Base-by-base conservation (phyloP, 1,140 invertebrate species). In the Neoseiulus cucumeris region DNA sequence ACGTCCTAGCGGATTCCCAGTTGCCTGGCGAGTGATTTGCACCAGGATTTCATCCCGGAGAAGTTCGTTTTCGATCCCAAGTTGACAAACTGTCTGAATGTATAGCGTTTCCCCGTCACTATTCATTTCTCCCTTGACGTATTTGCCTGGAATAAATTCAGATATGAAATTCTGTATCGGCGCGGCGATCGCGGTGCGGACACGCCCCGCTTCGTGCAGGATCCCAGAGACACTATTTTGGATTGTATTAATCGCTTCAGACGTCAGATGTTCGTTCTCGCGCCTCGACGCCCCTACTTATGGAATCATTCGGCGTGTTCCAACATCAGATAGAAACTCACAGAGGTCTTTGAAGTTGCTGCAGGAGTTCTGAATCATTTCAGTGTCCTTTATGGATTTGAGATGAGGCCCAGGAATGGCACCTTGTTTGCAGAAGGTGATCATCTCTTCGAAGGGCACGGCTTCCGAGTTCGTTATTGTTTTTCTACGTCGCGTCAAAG, bases 391-490 rank as follows among this genome's bases (percentile, higher is more conserved):
- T 72, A 94, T 86, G 25, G 22, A 17, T 33, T 14, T 68, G 22
- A 73, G 68, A 75, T 95, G 91, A 0, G 91, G 94, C 66, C 87
- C 92, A 1, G 90, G 87, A 71, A 96, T 95, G 44, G 84, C 83
- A 64, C 84, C 87, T 29, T 83, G 85, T 74, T 90, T 89, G 69
- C 87, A 87, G 76, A 85, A 94, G 0, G 83, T 85, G 0, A 94
- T 83, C 89, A 97, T 93, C 74, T 95, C 90, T 71, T 88, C 86
- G 72, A 92, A 91, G 0, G 87, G 85, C 30, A 92, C 79, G 64
- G 85, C 78, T 73, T 91, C 88, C 68, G 83, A 79, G 41, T 82
- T 83, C 68, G 87, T 71, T 12, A 68, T 68, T 42, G 66, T 71
- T 65, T 70, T 71, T 64, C 72, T 59, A 72, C 76, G 68, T 70